Conservation (phyloP, 2,797 vertebrate genomes). For the Distichodus sexfasciatus region DNA sequence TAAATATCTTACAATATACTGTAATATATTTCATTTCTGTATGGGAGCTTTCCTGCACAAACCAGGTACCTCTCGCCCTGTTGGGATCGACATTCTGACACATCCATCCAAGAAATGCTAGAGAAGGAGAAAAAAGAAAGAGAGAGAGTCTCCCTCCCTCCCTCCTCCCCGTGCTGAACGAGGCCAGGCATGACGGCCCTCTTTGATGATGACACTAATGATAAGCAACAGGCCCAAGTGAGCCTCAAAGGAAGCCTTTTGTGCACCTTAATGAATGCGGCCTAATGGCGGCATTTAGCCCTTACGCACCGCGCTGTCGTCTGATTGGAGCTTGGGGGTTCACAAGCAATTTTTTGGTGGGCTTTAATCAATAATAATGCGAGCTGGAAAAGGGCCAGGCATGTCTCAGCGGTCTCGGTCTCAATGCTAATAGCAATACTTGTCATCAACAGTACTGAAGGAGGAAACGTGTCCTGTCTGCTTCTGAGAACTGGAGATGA, state of each 20-base stretch:
- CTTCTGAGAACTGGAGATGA: neutral
- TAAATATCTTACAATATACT: no score
- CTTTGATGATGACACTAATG: conserved; percentile 66
- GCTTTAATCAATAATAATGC: conserved; percentile 55
- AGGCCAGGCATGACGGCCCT: conserved; percentile 50
- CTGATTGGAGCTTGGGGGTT: conserved; percentile 33
- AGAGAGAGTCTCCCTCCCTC: conserved; percentile 53
- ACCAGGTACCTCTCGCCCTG: conserved; percentile 19
- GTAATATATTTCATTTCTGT: no score
- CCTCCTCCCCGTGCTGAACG: no score
- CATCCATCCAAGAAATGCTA: conserved; percentile 8
- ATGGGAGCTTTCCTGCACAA: conserved; percentile 13
- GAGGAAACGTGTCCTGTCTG: no score
- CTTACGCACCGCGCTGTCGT: conserved; percentile 17
- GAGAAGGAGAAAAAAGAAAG: conserved; percentile 8
- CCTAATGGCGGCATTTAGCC: conserved; percentile 43
- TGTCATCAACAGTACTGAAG: no score
- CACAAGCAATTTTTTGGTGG: conserved; percentile 47
- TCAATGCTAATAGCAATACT: conserved; percentile 11
- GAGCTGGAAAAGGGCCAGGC: conserved; percentile 45
- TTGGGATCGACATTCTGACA: conserved; percentile 35
- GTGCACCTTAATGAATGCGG: conserved; percentile 36
- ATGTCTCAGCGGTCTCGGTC: conserved; percentile 22
- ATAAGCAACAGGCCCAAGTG: conserved; percentile 60
- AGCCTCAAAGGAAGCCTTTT: conserved; percentile 44